Evolutionary conservation across 2,888 invertebrate species (phyloP).

Genomic region (Troides aeacus): DNA sequence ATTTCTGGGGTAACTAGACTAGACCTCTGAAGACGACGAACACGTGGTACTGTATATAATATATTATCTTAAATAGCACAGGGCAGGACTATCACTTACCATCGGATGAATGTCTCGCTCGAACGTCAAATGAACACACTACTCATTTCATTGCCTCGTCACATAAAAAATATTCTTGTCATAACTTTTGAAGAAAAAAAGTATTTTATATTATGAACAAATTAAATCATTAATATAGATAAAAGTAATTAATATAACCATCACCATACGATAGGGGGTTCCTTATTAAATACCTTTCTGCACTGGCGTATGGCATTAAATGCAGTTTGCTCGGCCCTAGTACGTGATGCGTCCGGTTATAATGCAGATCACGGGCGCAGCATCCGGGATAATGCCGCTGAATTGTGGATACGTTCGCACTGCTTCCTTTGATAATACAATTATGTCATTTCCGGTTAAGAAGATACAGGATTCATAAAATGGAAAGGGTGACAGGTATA

Average conservation of each 20-base stretch:
- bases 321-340: constrained; percentile 11
- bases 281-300: constrained; percentile 11
- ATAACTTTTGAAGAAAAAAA: too few relatives aligned
- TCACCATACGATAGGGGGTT: neutral
- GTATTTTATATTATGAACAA: too few relatives aligned
- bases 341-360: constrained; percentile 13
- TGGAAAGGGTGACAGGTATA: too few relatives aligned
- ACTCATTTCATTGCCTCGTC: too few relatives aligned
- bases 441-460: neutral
- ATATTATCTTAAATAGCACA: too few relatives aligned
- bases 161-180: neutral
- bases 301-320: constrained; percentile 3
- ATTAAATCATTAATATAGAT: neutral
- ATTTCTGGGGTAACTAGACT: too few relatives aligned
- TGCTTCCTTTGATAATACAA: constrained; percentile 18
- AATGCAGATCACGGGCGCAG: constrained; percentile 21
- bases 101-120: too few relatives aligned
- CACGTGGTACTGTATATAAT: too few relatives aligned
- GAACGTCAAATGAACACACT: too few relatives aligned
- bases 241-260: neutral
- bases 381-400: constrained; percentile 18
- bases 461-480: too few relatives aligned
- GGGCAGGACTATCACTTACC: too few relatives aligned
- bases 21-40: too few relatives aligned
- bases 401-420: constrained; percentile 14